phyloP scores from a whole-genome alignment of 2,888 invertebrate genomes.

The Cacoxenus indagator region DNA sequence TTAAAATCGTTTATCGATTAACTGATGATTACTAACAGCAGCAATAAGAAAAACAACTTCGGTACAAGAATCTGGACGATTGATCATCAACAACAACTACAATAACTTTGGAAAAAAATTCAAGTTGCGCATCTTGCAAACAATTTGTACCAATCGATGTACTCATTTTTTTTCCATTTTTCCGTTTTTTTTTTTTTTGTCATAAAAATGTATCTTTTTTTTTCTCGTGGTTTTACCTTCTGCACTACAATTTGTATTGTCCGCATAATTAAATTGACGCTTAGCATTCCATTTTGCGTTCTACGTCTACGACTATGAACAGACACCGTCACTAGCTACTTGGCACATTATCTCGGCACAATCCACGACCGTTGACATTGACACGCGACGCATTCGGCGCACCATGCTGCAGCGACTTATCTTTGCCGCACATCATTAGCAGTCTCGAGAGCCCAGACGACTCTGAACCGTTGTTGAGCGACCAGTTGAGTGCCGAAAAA shows the following conservation, averaged over 20 bases:
- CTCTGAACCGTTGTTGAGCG: too few species aligned
- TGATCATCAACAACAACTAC: slow-evolving; percentile 31
- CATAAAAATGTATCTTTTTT: not conserved
- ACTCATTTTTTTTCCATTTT: slow-evolving; percentile 61
- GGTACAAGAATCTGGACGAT: not conserved
- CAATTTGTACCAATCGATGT: slow-evolving; percentile 56
- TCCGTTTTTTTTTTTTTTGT: too few species aligned
- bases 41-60: too few species aligned
- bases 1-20: too few species aligned
- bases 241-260: slow-evolving; percentile 58
- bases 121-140: slow-evolving; percentile 41
- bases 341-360: not conserved
- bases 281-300: slow-evolving; percentile 47
- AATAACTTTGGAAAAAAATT: slow-evolving; percentile 57
- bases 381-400: slow-evolving; percentile 45
- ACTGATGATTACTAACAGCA: too few species aligned
- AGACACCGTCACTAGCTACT: not conserved
- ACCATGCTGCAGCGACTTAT: not conserved
- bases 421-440: slow-evolving; percentile 14
- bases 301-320: too few species aligned
- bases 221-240: slow-evolving; percentile 5
- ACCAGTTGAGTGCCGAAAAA: too few species aligned
- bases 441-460: slow-evolving; percentile 28
- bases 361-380: slow-evolving; percentile 46
- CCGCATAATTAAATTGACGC: slow-evolving; percentile 64